These are phyloP conservation scores for Nymphalis io DNA, from an alignment of 1,140 invertebrate species.

Conservation along the genomic window DNA sequence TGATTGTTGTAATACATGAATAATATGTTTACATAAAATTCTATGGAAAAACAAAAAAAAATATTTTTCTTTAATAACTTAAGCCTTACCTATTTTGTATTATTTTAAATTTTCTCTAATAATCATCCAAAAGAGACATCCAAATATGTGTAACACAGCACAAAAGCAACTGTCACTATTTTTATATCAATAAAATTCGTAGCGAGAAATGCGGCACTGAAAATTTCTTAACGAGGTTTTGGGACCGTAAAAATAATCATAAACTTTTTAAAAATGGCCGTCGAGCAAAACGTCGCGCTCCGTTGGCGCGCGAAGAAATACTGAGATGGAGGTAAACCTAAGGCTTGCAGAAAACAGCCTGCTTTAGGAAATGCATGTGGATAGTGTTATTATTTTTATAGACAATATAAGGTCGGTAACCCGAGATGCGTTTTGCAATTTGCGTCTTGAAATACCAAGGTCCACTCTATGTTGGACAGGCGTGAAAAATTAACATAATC, in stretches of 20 bases:
- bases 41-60: no score
- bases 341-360: conserved; percentile 17
- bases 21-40: no score
- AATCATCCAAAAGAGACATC: conserved; percentile 10
- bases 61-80: no score
- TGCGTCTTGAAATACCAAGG: conserved; percentile 6
- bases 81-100: background rate
- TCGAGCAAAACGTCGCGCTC: conserved; percentile 49
- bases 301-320: conserved; percentile 54
- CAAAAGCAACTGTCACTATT: conserved; percentile 14
- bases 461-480: background rate
- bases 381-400: conserved; percentile 35
- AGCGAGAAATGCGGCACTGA: background rate
- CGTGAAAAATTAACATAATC: background rate
- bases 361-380: conserved; percentile 39
- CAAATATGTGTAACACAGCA: conserved; percentile 13
- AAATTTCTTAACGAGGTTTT: conserved; percentile 34
- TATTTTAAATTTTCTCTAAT: background rate
- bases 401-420: conserved; percentile 38
- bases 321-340: conserved; percentile 34
- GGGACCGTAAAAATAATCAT: conserved; percentile 30
- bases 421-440: conserved; percentile 22
- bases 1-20: no score
- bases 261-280: conserved; percentile 49
- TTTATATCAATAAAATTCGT: background rate